These are phyloP conservation scores for Pterostichus niger DNA, from an alignment of 2,888 invertebrate genomes.

Conservation along the genomic window DNA sequence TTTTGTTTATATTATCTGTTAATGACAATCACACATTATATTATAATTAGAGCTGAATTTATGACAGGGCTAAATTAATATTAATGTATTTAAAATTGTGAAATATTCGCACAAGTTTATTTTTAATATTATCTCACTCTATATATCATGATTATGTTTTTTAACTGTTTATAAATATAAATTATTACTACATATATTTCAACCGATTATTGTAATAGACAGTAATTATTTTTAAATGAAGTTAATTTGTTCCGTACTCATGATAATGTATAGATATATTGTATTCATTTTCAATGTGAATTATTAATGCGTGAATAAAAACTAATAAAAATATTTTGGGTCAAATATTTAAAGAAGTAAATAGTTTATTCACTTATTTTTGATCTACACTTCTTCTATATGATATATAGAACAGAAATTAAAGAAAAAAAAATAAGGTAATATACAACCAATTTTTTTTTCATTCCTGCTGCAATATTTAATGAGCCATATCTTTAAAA, in stretches of 20 bases:
- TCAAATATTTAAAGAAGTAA: too few species aligned
- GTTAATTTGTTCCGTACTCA: neutral
- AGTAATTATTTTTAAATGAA: constrained; percentile 16
- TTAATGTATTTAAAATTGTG: constrained; percentile 18
- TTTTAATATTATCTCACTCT: constrained; percentile 15
- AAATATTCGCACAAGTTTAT: constrained; percentile 18
- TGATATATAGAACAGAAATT: neutral
- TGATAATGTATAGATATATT: neutral
- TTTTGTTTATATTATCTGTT: constrained; percentile 50
- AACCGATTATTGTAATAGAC: neutral
- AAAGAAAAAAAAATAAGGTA: too few species aligned
- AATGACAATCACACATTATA: constrained; percentile 39
- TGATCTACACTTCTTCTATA: too few species aligned
- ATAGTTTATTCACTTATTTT: too few species aligned
- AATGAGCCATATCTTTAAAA: too few species aligned
- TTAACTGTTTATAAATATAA: neutral
- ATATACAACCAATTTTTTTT: neutral
- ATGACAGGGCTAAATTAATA: constrained; percentile 29
- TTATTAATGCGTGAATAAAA: neutral
- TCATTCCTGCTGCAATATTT: too few species aligned
- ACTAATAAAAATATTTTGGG: too few species aligned
- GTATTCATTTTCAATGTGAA: neutral
- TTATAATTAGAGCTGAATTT: constrained; percentile 21
- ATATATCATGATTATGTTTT: constrained; percentile 18
- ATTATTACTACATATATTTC: neutral